Base-by-base conservation (phyloP, 2,888 invertebrate species). In the Lochmaea capreae region DNA sequence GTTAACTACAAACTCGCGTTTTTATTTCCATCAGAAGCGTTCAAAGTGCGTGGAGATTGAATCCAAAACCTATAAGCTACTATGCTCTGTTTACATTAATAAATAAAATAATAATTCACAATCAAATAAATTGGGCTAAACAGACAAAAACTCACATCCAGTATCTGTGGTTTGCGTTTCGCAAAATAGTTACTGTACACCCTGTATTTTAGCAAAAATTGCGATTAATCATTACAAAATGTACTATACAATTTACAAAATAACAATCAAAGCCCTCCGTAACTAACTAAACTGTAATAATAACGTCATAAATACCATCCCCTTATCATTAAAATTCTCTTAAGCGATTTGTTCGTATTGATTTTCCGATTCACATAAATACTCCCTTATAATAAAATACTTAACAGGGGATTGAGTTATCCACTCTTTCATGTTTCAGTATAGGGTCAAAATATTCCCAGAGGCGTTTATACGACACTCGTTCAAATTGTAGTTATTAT, bases 321-420 rank as follows among this genome's bases (percentile, higher is more conserved):
- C 12, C 26, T 59, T 14, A 26, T 33, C 33, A 26, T 26, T 59
- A 59, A 59, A 22, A 59, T 2, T 26, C 14, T 59, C 5, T 59
- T 12, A 59, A 26, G 62, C 62, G 62, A 62, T 62, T 62, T 63
- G 22, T 18, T 63, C 18, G 1, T 43, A 63, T 43, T 12, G 39
- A 63, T 63, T 63, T 43, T 63, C 33, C 18, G 43, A 42, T 43
- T 18, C 18, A 10, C n/a, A 63, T 63, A 18, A 63, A 63, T 42
- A 43, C 62, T 42, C 43, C 42, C 62, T 43, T 18, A 63, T 63
- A 12, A 43, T 9, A 9, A 39, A 39, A 63, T 63, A 63, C 62
- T 63, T 63, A 63, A 63, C 62, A 18, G 22, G 43, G 43, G 43
- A 63, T 63, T 63, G 18, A 43, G n/a, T 63, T 63, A 39, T 63